A percentile compares a stretch with the other conserved stretches of the same genome.
phyloP scores from a whole-genome alignment of 1,140 invertebrate genomes.

The Bombus haemorrhoidalis region DNA sequence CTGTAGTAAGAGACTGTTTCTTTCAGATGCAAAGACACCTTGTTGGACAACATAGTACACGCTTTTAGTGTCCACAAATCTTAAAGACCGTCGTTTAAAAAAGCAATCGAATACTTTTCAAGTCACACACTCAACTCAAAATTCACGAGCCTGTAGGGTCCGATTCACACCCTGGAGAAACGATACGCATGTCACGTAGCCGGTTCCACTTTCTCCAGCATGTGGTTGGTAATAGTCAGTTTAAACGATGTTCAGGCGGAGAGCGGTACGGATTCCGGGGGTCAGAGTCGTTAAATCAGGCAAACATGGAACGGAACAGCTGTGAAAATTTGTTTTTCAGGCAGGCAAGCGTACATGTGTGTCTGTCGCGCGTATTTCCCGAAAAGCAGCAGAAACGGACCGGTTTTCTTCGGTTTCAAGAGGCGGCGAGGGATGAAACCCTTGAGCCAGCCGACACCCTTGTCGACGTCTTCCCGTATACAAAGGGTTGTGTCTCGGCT shows the following conservation, averaged over 20 bases:
- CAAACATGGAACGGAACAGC: slow-evolving; percentile 52
- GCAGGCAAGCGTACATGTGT: neutral
- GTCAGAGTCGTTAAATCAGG: slow-evolving; percentile 58
- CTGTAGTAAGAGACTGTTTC: neutral
- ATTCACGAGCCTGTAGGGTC: neutral
- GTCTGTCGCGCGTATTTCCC: neutral
- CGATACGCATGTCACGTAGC: too few relatives aligned
- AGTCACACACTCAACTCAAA: too few relatives aligned
- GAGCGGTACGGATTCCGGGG: slow-evolving; percentile 8
- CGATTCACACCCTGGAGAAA: neutral
- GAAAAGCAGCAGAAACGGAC: slow-evolving; percentile 15
- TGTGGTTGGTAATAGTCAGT: slow-evolving; percentile 37
- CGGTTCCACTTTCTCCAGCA: neutral
- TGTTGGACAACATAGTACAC: neutral
- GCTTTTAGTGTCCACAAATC: neutral
- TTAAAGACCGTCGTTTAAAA: neutral
- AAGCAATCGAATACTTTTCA: neutral
- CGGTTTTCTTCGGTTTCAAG: slow-evolving; percentile 43
- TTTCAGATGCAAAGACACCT: neutral
- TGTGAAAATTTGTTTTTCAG: slow-evolving; percentile 66
- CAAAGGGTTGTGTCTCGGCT: slow-evolving; percentile 52
- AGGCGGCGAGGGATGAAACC: slow-evolving; percentile 58
- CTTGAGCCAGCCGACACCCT: slow-evolving; percentile 65
- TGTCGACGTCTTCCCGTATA: slow-evolving; percentile 44
- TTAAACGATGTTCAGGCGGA: slow-evolving; percentile 10